Evolutionary conservation across 2,113 vertebrate species (phyloP), one percentile per base, ranked within the genome.

Genomic region (Clupea harengus): DNA sequence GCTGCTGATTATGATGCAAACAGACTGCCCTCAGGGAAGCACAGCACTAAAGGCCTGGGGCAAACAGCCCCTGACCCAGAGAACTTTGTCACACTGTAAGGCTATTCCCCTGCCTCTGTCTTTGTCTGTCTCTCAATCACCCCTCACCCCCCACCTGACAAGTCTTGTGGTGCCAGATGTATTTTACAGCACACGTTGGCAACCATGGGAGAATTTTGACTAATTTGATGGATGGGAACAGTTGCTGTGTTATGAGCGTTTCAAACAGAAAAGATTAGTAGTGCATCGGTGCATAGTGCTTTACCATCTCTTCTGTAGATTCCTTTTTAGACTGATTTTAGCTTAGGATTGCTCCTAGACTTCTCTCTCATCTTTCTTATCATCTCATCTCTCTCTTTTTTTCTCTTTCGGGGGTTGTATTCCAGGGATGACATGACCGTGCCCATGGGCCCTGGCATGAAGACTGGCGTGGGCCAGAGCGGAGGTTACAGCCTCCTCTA

Each of bases 21-120:
- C 84, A 92, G 89, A 6, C 92, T 97, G 52, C 95, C 95, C 0
- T 49, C 91, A 11, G 94, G 95, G 22, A 98, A 97, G 90, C 94
- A 97, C 88, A 97, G 97, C 89, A 97, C 95, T 83, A 98, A 97
- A 86, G 97, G 97, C 3, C 67, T 97, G n/a, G 97, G 97, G n/a
- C 95, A 93, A 91, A 95, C 94, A 8, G 95, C 93, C 18, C 96
- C 97, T 0, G 92, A 92, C 89, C 94, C 95, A 4, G 80, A 88
- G 17, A 93, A 94, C 89, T 86, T 85, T 3, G 39, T 93, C 85
- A 91, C 85, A 1, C 91, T 97, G 97, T 98, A 39, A 96, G 97
- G 96, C 83, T 17, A 10, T n/a, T 10, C 52, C 0, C 0, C 83
- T 28, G 15, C 22, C 2, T 45, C 7, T 15, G 15, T 13, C 39